These are phyloP conservation scores for Hozukius guyotensis DNA, from an alignment of 2,797 vertebrate species.

Conservation along the genomic window DNA sequence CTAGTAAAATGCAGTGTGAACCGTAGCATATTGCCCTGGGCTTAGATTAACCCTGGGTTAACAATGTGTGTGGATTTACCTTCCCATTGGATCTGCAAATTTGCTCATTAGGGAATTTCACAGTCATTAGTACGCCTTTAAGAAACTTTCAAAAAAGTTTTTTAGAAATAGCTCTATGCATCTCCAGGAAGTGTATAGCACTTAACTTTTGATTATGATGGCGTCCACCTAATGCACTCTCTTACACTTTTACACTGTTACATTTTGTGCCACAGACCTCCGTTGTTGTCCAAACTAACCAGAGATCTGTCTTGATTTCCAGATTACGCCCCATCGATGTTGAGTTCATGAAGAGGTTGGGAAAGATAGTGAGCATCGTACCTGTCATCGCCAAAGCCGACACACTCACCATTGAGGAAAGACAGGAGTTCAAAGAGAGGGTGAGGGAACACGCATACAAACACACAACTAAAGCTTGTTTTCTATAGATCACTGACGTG, in stretches of 20 bases:
- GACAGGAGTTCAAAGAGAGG: constrained; percentile 91
- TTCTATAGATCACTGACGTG: background rate
- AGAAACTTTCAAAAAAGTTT: no score
- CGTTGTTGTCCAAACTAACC: background rate
- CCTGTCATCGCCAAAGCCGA: constrained; percentile 95
- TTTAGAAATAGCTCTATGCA: no score
- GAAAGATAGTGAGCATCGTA: constrained; percentile 92
- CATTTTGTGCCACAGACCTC: background rate
- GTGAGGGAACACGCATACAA: constrained; percentile 72
- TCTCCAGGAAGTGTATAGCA: no score
- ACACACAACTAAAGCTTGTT: background rate
- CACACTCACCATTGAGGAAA: constrained; percentile 93
- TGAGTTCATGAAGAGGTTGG: constrained; percentile 92
- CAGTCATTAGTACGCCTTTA: no score
- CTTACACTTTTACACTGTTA: background rate
- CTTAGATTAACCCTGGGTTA: no score
- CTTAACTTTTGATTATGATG: background rate
- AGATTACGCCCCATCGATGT: constrained; percentile 94
- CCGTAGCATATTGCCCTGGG: no score
- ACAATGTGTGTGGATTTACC: no score
- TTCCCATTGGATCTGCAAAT: no score
- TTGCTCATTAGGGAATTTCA: no score
- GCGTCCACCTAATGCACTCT: no score
- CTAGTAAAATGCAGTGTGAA: background rate
- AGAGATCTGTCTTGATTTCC: background rate